Evolutionary conservation across 2,113 vertebrate genomes (phyloP), one percentile per base, ranked within the genome.

Genomic region (Oncorhynchus clarkii): DNA sequence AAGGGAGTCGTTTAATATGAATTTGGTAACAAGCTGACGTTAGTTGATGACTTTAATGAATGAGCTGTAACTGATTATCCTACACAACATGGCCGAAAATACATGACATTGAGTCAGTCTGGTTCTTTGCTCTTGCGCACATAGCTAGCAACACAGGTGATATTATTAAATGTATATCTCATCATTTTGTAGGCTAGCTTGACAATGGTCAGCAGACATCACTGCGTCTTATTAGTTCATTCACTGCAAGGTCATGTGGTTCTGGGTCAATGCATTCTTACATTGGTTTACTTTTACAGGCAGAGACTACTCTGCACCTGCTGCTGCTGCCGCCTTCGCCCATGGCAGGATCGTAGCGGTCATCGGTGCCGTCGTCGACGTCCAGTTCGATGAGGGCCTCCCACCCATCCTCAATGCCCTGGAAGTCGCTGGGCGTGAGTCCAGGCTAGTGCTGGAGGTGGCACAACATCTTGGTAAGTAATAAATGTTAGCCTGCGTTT

Each of bases 341-440:
- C 83, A 14, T 0, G 98, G 97, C 0, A 96, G 93, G 31, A 99
- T 99, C 68, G 96, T 98, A 82, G 98, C 98, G 0, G 98, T 99
- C 85, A 99, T 99, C 73, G 98, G 98, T 0, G 98, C 97, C 2
- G 98, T 99, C 62, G 98, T 99, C 67, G 98, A 99, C 7, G 98
- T 99, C 82, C 97, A 99, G 94, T 99, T 99, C 74, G 98, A 99
- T 6, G 98, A 97, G 77, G 98, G 88, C 7, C 93, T 99, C 7
- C 97, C 97, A 22, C 97, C 97, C 60, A 99, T 99, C 80, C 94
- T 99, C 13, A 99, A 99, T 77, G 97, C 97, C 57, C 91, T 99
- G 22, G 98, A 99, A 79, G 97, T 99, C 16, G 83, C 95, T 48
- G 96, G 93, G 85, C 92, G 98, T 48, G 96, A 97, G 1, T 92